Percentiles rank a stretch among this genome's conserved stretches.
phyloP scores from a whole-genome alignment of 2,113 vertebrate genomes.

The Lates calcarifer region DNA sequence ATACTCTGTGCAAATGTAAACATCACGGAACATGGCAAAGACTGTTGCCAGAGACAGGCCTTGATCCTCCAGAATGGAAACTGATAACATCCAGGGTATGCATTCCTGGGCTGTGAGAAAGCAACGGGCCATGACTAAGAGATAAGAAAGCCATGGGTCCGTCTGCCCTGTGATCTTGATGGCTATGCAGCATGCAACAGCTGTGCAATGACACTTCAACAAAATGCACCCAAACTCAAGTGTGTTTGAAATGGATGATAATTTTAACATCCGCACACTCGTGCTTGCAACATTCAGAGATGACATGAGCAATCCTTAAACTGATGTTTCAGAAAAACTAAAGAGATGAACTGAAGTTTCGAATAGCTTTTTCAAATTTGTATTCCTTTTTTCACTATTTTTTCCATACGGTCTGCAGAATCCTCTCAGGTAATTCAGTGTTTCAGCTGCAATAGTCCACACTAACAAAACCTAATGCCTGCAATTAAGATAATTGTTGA shows the following conservation, averaged over 20 bases:
- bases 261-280: neutral
- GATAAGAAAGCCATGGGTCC: slow-evolving; percentile 71
- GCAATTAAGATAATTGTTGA: slow-evolving; percentile 2
- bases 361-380: neutral
- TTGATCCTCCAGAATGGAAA: slow-evolving; percentile 77
- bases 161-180: slow-evolving; percentile 20
- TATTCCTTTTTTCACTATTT: neutral
- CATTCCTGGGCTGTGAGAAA: slow-evolving; percentile 77
- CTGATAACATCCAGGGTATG: slow-evolving; percentile 77
- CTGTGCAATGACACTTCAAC: slow-evolving; percentile 17
- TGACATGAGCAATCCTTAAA: neutral
- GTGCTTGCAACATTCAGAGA: neutral
- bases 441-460: neutral
- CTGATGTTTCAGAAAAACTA: neutral
- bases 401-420: neutral
- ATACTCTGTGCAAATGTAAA: slow-evolving; percentile 66
- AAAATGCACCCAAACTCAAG: neutral
- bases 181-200: slow-evolving; percentile 1
- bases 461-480: slow-evolving; percentile 7
- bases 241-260: neutral
- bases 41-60: slow-evolving; percentile 64
- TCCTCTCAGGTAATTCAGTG: neutral
- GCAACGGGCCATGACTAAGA: slow-evolving; percentile 67
- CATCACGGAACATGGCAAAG: slow-evolving; percentile 58
- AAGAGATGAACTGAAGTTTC: neutral